phyloP scores from a whole-genome alignment of 2,888 invertebrate species.

The Synergus umbraculus region DNA sequence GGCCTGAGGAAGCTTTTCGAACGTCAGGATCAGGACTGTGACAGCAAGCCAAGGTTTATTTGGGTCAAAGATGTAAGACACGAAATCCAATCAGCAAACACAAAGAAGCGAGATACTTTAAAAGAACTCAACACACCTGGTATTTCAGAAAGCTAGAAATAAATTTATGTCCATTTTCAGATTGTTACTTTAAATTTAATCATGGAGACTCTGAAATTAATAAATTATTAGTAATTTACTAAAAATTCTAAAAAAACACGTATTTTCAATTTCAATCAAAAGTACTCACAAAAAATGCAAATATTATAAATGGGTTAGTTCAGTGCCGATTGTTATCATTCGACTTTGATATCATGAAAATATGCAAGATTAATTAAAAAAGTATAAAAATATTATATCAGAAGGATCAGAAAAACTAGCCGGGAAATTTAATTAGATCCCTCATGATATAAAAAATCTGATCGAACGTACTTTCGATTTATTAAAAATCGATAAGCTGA shows the following conservation, averaged over 20 bases:
- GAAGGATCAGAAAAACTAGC: too few relatives aligned
- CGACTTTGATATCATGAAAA: too few relatives aligned
- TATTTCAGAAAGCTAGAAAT: constrained; percentile 5
- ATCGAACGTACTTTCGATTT: too few relatives aligned
- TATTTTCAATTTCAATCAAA: too few relatives aligned
- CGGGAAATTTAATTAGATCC: too few relatives aligned
- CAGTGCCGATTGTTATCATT: too few relatives aligned
- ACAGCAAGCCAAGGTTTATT: constrained; percentile 47
- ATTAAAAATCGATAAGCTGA: not conserved
- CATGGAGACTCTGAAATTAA: not conserved
- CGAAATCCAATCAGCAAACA: constrained; percentile 52
- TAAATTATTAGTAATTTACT: too few relatives aligned
- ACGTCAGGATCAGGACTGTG: constrained; percentile 38
- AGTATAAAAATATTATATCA: too few relatives aligned
- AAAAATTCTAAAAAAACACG: not conserved
- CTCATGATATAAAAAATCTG: too few relatives aligned
- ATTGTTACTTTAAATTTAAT: not conserved
- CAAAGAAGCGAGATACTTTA: constrained; percentile 47
- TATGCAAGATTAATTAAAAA: too few relatives aligned
- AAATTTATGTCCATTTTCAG: not conserved
- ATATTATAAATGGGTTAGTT: too few relatives aligned
- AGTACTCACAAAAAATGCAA: too few relatives aligned
- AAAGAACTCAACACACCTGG: constrained; percentile 8
- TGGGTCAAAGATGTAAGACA: constrained; percentile 46
- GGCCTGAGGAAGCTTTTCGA: constrained; percentile 41